Base-by-base conservation (phyloP, 2,888 invertebrate species). In the Philopedon plagiatum region DNA sequence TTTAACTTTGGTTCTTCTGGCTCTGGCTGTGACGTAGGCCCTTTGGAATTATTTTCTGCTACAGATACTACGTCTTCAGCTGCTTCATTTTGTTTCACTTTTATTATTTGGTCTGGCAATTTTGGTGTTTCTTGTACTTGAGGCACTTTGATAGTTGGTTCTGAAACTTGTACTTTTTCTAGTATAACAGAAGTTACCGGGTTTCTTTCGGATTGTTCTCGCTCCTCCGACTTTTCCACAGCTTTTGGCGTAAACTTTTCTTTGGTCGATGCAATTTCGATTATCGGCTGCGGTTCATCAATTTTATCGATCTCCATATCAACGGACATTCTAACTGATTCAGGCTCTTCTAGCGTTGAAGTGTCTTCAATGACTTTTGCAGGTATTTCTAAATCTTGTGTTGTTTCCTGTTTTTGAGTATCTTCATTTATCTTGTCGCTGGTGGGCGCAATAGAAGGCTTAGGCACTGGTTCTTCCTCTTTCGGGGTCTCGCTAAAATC, bases 241-340 rank as follows among this genome's bases (percentile, higher is more conserved):
- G 11, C 26, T 21, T 29, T 58, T 15, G 63, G 56, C 3, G 46
- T 7, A 5, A 29, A 39, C n/a, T 23, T 32, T 54, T 63, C 66
- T 15, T 62, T 61, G 1, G 23, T 2, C 9, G 57, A 29, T 26
- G 41, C n/a, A 13, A 49, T 61, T 58, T 71, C 56, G 44, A 73
- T 66, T 19, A 69, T 58, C 15, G 67, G 63, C 57, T 73, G 72
- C 57, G 73, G 71, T 18, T 80, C 78, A 29, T 81, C 81, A 32
- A 78, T 75, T 56, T 80, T 81, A 49, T 81, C 81, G 11, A 81
- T 77, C 63, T 81, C 81, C 81, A 81, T 81, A 68, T 81, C 81
- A 8, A 79, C 78, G 8, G 80, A 81, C 76, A 79, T 80, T 46
- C 79, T 76, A 23, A 79, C 79, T 5, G 77, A 78, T 32, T 79